Evolutionary conservation across 2,888 invertebrate genomes (phyloP).

Genomic region (Halocaridina rubra): DNA sequence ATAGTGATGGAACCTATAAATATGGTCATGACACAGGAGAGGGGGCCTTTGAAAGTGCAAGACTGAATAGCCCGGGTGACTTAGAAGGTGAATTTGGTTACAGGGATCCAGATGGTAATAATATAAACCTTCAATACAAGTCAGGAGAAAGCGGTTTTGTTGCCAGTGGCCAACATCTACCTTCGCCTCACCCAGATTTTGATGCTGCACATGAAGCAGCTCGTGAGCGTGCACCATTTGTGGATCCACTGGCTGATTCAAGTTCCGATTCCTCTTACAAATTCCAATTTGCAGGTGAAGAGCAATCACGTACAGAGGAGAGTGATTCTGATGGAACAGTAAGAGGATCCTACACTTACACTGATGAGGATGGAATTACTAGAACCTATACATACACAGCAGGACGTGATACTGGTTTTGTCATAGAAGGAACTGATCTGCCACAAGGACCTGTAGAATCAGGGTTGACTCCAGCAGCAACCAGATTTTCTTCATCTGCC

Average conservation of each 20-base stretch:
- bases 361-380: slow-evolving; percentile 55
- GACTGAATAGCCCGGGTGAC: slow-evolving; percentile 76
- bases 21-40: slow-evolving; percentile 80
- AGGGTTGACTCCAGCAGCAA: slow-evolving; percentile 37
- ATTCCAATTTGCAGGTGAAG: slow-evolving; percentile 55
- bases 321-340: slow-evolving; percentile 62
- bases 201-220: slow-evolving; percentile 26
- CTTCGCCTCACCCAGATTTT: slow-evolving; percentile 34
- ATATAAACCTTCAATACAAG: slow-evolving; percentile 80
- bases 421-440: slow-evolving; percentile 57
- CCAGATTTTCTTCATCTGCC: background rate
- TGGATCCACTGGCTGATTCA: slow-evolving; percentile 50
- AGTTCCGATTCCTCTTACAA: slow-evolving; percentile 55
- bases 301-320: slow-evolving; percentile 42
- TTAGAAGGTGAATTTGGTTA: slow-evolving; percentile 73
- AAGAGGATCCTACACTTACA: slow-evolving; percentile 59
- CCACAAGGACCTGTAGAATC: slow-evolving; percentile 24
- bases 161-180: slow-evolving; percentile 73
- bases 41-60: slow-evolving; percentile 76
- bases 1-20: slow-evolving; percentile 79
- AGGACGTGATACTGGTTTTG: slow-evolving; percentile 57
- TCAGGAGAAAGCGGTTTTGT: slow-evolving; percentile 83
- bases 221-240: slow-evolving; percentile 35
- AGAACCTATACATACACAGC: slow-evolving; percentile 52
- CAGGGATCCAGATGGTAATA: slow-evolving; percentile 70